A percentile compares a stretch with the other conserved stretches of the same genome.
phyloP scores from a whole-genome alignment of 2,113 vertebrate genomes.

The Rhinopomastus cyanomelas region DNA sequence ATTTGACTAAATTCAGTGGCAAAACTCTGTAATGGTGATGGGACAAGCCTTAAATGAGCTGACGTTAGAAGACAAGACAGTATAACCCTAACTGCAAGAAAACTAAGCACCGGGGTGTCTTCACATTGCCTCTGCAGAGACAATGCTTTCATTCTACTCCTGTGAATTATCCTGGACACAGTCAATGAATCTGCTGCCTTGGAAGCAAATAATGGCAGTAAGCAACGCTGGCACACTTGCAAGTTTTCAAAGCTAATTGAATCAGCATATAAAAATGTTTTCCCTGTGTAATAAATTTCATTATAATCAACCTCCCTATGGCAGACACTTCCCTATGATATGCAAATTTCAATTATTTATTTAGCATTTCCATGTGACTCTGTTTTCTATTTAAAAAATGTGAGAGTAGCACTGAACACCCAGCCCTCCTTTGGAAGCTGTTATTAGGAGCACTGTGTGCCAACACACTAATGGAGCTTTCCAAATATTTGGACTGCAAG shows the following conservation, averaged over 20 bases:
- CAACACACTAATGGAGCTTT: background rate
- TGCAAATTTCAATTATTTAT: conserved; percentile 59
- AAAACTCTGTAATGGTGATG: background rate
- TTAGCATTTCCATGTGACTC: conserved; percentile 3
- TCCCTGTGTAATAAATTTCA: conserved; percentile 31
- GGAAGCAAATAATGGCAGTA: background rate
- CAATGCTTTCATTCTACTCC: background rate
- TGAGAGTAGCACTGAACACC: background rate
- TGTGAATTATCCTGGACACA: background rate
- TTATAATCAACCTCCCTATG: conserved; percentile 12
- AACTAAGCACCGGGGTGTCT: background rate
- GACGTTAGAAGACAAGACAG: background rate
- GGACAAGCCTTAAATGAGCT: background rate
- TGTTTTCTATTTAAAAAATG: background rate
- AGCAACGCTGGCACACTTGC: background rate
- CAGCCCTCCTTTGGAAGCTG: background rate
- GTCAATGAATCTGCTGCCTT: background rate
- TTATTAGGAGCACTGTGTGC: background rate
- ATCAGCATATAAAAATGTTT: conserved; percentile 35
- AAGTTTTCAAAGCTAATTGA: conserved; percentile 51
- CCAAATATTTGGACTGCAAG: background rate
- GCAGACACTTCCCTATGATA: conserved; percentile 23
- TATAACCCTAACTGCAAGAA: background rate
- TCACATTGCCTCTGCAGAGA: background rate
- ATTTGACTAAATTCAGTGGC: background rate